Evolutionary conservation across 2,113 vertebrate genomes (phyloP).

Genomic region (Anarrhichthys ocellatus): DNA sequence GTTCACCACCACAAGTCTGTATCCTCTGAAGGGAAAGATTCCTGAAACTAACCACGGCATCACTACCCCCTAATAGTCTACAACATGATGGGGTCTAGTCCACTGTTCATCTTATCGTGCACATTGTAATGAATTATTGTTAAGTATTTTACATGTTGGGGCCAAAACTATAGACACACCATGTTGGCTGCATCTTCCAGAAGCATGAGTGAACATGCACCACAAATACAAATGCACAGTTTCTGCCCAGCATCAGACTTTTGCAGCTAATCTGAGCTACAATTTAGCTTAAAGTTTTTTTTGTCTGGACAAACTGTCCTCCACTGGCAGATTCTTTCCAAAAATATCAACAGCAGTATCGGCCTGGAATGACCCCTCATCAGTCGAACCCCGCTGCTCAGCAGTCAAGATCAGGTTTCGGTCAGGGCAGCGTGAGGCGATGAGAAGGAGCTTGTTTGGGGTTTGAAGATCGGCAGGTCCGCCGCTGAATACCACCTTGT

Average conservation of each 20-base stretch:
- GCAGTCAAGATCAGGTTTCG: conserved; percentile 61
- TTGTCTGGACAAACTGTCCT: not conserved
- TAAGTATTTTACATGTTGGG: not conserved
- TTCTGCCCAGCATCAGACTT: not conserved
- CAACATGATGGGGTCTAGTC: not conserved
- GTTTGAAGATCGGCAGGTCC: conserved; percentile 65
- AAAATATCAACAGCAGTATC: conserved; percentile 17
- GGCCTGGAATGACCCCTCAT: conserved; percentile 25
- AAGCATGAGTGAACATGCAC: not conserved
- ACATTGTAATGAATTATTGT: too few relatives aligned
- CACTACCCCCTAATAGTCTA: not conserved
- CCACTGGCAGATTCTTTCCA: not conserved
- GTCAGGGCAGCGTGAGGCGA: not conserved
- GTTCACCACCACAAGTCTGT: not conserved
- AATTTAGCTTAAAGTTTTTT: not conserved
- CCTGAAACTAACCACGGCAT: too few relatives aligned
- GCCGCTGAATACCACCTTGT: conserved; percentile 74
- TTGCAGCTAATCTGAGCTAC: not conserved
- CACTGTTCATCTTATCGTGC: not conserved
- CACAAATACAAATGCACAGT: not conserved
- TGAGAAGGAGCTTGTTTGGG: conserved; percentile 47
- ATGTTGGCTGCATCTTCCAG: not conserved
- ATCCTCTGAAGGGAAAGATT: too few relatives aligned
- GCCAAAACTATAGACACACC: not conserved
- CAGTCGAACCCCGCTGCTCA: conserved; percentile 6